Conservation (phyloP, 2,888 invertebrate genomes). For the Agrenia bidenticulata region DNA sequence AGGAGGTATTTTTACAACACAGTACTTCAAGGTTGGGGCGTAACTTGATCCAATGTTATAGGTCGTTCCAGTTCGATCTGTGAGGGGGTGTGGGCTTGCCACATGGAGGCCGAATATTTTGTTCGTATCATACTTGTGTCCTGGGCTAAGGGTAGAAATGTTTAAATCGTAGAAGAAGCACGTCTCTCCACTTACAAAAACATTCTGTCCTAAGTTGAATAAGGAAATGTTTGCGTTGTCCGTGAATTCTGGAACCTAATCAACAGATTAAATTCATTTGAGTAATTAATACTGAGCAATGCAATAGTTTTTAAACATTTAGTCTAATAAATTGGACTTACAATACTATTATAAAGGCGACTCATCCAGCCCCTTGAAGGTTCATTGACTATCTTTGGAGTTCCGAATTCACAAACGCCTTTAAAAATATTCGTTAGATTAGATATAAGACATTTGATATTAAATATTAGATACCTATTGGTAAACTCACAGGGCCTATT, state of each 20-base stretch:
- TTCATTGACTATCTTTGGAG: slow-evolving; percentile 29
- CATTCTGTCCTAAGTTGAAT: slow-evolving; percentile 56
- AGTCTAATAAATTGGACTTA: slow-evolving; percentile 16
- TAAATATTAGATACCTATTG: too few species aligned
- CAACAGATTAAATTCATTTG: too few species aligned
- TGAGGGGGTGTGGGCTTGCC: slow-evolving; percentile 58
- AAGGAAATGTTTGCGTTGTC: slow-evolving; percentile 60
- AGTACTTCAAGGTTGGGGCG: slow-evolving; percentile 55
- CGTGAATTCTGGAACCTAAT: slow-evolving; percentile 55
- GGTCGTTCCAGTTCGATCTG: slow-evolving; percentile 54
- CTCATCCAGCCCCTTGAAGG: slow-evolving; percentile 38
- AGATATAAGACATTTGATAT: too few species aligned
- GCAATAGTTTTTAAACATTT: background rate
- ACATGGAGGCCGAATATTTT: slow-evolving; percentile 56
- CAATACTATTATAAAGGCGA: slow-evolving; percentile 36
- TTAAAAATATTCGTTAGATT: too few species aligned
- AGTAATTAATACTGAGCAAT: background rate
- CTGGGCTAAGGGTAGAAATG: slow-evolving; percentile 57
- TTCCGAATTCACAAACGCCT: slow-evolving; percentile 36
- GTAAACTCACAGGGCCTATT: too few species aligned
- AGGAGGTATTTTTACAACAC: slow-evolving; percentile 54
- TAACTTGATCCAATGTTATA: slow-evolving; percentile 58
- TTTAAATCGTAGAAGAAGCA: slow-evolving; percentile 57
- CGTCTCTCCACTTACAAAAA: slow-evolving; percentile 60
- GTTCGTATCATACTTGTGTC: slow-evolving; percentile 52